Conservation (phyloP, 2,113 vertebrate genomes). For the Rana temporaria region DNA sequence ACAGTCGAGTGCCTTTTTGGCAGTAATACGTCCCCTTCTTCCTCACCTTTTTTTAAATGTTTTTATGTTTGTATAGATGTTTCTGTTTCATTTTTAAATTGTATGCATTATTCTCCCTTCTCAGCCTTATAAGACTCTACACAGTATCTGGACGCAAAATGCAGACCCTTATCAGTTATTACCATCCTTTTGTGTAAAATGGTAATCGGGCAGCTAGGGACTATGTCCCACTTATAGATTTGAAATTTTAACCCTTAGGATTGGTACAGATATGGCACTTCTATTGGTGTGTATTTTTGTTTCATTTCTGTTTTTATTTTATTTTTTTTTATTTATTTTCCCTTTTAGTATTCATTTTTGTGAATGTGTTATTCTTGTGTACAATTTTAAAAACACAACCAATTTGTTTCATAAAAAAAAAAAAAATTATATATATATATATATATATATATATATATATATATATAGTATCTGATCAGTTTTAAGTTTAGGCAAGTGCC, state of each 20-base stretch:
- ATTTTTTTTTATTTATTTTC: neutral
- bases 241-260: constrained; percentile 23
- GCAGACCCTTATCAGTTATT: constrained; percentile 12
- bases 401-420: too few species aligned
- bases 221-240: constrained; percentile 11
- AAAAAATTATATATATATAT: too few species aligned
- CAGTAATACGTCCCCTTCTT: neutral
- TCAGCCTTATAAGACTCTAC: constrained; percentile 18
- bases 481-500: constrained; percentile 37
- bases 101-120: neutral
- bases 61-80: too few species aligned
- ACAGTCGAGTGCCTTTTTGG: neutral
- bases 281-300: neutral
- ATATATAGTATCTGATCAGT: constrained; percentile 17
- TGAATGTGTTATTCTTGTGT: constrained; percentile 35
- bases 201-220: constrained; percentile 36
- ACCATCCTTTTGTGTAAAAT: constrained; percentile 41
- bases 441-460: neutral
- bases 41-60: too few species aligned
- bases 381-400: constrained; percentile 4
- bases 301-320: neutral
- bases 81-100: neutral
- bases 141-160: neutral
- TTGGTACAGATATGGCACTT: constrained; percentile 28
- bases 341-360: neutral